phyloP scores from a whole-genome alignment of 2,113 vertebrate genomes.

The Anolis carolinensis region DNA sequence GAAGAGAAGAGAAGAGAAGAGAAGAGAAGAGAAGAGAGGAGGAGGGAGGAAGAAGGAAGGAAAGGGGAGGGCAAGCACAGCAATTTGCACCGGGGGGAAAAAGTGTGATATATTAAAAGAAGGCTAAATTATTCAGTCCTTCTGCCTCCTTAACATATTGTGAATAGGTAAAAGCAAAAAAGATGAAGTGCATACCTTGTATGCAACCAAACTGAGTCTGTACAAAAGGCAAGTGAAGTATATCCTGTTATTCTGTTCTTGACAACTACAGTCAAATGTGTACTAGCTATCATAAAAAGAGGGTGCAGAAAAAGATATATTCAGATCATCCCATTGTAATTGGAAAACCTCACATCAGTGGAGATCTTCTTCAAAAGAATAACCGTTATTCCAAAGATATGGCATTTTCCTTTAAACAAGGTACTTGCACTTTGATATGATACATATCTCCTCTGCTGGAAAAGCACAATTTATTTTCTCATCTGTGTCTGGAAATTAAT shows the following conservation, averaged over 20 bases:
- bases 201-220: not conserved
- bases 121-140: not conserved
- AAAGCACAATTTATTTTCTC: conserved; percentile 15
- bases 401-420: not conserved
- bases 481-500: conserved; percentile 2
- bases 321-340: not conserved
- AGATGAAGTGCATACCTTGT: not conserved
- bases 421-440: conserved; percentile 4
- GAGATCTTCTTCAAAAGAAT: conserved; percentile 22
- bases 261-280: not conserved
- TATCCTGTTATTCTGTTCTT: not conserved
- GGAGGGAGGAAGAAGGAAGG: not conserved
- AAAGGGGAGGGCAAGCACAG: not conserved
- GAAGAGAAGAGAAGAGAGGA: not conserved
- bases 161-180: conserved; percentile 20
- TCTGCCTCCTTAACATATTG: conserved; percentile 21
- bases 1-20: not conserved
- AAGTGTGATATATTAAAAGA: conserved; percentile 8
- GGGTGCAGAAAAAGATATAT: not conserved
- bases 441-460: not conserved
- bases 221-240: not conserved
- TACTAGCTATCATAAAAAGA: not conserved
- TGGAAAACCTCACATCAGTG: not conserved
- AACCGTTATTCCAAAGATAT: not conserved
- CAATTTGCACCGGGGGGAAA: conserved; percentile 42